Conservation (phyloP, 2,888 invertebrate species). For the Chalcosyrphus nemorum region DNA sequence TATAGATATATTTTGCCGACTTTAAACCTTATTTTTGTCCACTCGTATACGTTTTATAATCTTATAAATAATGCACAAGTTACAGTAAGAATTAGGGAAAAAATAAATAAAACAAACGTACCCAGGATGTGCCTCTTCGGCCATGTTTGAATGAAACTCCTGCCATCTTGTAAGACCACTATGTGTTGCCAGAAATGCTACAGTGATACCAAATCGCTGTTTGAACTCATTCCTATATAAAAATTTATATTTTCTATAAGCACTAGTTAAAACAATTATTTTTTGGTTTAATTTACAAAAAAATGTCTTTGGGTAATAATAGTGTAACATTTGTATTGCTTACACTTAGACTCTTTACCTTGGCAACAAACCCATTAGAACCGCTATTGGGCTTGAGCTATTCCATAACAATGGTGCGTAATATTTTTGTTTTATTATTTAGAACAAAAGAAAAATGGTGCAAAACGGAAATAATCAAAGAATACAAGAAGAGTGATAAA, state of each 20-base stretch:
- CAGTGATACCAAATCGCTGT: slow-evolving; percentile 91
- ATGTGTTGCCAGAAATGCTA: slow-evolving; percentile 94
- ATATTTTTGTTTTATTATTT: slow-evolving; percentile 75
- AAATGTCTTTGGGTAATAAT: neutral
- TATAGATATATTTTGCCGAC: no score
- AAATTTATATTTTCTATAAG: slow-evolving; percentile 13
- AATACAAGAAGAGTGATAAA: slow-evolving; percentile 67
- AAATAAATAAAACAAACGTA: slow-evolving; percentile 74
- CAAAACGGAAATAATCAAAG: slow-evolving; percentile 73
- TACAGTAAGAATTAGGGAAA: no score
- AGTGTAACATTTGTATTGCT: slow-evolving; percentile 30
- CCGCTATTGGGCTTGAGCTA: slow-evolving; percentile 92
- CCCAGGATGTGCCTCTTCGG: slow-evolving; percentile 81
- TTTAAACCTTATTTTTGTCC: no score
- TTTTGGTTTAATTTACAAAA: neutral
- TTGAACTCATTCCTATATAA: slow-evolving; percentile 89
- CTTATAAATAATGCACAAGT: no score
- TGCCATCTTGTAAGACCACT: slow-evolving; percentile 96
- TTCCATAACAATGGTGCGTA: slow-evolving; percentile 82
- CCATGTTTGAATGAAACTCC: slow-evolving; percentile 86
- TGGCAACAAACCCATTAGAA: slow-evolving; percentile 95
- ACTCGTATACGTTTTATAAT: no score
- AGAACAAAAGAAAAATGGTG: slow-evolving; percentile 47
- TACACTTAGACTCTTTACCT: slow-evolving; percentile 86
- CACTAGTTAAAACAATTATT: neutral